These are phyloP conservation scores for Peromyscus maniculatus DNA, from an alignment of 2,113 vertebrate species.

Conservation along the genomic window DNA sequence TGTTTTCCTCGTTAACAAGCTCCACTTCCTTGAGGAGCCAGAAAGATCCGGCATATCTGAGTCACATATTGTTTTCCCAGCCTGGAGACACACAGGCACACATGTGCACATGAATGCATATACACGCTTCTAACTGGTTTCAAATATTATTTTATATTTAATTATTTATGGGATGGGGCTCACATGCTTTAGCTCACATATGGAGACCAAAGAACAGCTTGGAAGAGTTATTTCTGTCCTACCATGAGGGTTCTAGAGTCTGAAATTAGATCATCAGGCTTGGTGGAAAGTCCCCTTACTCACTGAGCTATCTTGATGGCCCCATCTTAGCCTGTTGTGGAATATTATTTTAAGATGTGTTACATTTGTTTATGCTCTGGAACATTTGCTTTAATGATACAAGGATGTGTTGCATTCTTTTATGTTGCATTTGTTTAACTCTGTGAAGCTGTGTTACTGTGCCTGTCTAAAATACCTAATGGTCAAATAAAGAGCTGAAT, in stretches of 20 bases:
- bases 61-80: neutral
- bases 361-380: too few species aligned
- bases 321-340: neutral
- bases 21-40: constrained; percentile 44
- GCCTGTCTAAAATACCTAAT: too few species aligned
- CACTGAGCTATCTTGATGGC: neutral
- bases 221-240: too few species aligned
- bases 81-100: neutral
- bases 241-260: neutral
- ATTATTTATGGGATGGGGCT: neutral
- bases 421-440: too few species aligned
- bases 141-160: neutral
- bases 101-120: neutral
- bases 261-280: neutral
- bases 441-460: too few species aligned
- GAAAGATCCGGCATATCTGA: neutral
- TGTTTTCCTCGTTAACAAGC: neutral
- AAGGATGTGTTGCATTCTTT: too few species aligned
- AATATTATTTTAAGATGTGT: too few species aligned
- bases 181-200: neutral
- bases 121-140: neutral
- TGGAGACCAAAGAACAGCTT: neutral
- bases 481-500: too few species aligned
- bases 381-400: too few species aligned
- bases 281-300: neutral